phyloP scores from a whole-genome alignment of 1,140 invertebrate species.

The Trichonephila clavata region DNA sequence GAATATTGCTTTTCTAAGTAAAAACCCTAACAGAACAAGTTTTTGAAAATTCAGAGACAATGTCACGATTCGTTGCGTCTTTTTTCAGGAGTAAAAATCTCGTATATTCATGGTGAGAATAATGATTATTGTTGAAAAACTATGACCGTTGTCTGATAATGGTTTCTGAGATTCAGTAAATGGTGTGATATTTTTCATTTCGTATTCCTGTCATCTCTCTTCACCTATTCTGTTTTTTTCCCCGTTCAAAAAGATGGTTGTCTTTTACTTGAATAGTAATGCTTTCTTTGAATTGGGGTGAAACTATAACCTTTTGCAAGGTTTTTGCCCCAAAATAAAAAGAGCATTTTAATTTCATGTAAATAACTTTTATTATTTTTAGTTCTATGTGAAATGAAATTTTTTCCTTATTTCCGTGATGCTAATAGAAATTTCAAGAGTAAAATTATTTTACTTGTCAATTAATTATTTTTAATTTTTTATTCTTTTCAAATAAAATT shows the following conservation, averaged over 20 bases:
- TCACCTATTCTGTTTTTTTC: neutral
- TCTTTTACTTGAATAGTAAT: neutral
- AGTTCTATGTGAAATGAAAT: neutral
- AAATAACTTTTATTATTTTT: neutral
- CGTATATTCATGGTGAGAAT: neutral
- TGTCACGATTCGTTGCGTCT: neutral
- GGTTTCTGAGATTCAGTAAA: constrained; percentile 22
- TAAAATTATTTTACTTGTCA: too few relatives aligned
- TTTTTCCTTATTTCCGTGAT: neutral
- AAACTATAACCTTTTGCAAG: too few relatives aligned
- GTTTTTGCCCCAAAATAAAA: too few relatives aligned
- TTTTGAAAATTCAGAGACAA: neutral
- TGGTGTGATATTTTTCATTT: constrained; percentile 4
- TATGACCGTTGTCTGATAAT: constrained; percentile 5
- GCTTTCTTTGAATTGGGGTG: neutral
- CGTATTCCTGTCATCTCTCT: neutral
- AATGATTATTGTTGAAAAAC: neutral
- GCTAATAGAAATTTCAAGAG: too few relatives aligned
- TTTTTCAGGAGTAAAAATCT: neutral
- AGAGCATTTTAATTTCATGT: neutral
- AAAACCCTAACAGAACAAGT: neutral
- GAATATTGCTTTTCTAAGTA: neutral
- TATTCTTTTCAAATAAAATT: too few relatives aligned
- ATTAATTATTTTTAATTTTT: too few relatives aligned
- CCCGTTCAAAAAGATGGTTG: neutral